A percentile compares a stretch with the other conserved stretches of the same genome.
Evolutionary conservation across 2,113 vertebrate genomes (phyloP).

Genomic region (Alligator sinensis): DNA sequence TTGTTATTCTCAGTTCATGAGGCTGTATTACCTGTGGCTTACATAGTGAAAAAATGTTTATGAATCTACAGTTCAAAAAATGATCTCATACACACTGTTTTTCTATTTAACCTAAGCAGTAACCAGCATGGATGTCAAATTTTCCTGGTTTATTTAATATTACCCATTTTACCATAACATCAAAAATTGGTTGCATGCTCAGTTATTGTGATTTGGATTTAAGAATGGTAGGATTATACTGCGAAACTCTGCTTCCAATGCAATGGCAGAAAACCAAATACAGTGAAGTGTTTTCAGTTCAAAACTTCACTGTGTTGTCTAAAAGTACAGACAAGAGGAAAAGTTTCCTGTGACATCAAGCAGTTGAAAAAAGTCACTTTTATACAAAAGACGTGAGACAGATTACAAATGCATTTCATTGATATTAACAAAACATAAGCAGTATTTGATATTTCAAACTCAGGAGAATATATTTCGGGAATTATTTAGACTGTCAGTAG

Average conservation of each 20-base stretch:
- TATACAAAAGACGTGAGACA: neutral
- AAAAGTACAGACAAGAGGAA: neutral
- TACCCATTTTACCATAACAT: neutral
- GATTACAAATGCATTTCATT: neutral
- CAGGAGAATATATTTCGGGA: slow-evolving; percentile 28
- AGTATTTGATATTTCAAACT: slow-evolving; percentile 37
- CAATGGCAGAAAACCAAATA: neutral
- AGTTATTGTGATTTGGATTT: neutral
- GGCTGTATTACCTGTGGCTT: neutral
- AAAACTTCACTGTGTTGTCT: no score
- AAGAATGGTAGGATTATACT: neutral
- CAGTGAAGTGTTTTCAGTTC: neutral
- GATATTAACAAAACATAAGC: slow-evolving; percentile 7
- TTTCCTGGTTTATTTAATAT: neutral
- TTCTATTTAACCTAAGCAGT: neutral
- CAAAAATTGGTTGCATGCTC: neutral
- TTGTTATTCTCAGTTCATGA: neutral
- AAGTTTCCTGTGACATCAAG: neutral
- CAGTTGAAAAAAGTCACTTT: neutral
- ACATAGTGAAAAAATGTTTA: neutral
- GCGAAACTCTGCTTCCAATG: neutral
- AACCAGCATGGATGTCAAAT: neutral
- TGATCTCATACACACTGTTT: neutral
- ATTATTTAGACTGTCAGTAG: slow-evolving; percentile 60
- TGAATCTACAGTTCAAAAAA: neutral